Evolutionary conservation across 1,140 invertebrate genomes (phyloP).

Genomic region (Saccostrea echinata): DNA sequence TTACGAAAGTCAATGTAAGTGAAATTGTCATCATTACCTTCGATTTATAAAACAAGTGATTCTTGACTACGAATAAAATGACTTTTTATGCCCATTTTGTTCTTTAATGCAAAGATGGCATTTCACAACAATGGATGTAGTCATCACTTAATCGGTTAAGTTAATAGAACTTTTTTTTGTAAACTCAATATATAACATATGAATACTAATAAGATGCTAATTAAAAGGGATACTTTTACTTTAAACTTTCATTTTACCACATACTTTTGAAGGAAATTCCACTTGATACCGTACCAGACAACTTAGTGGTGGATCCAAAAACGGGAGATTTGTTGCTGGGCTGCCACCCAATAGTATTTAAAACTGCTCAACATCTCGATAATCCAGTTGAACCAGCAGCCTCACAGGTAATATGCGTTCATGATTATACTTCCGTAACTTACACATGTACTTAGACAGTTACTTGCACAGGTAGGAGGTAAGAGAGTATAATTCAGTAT

Average conservation of each 20-base stretch:
- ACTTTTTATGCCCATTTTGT: too few relatives aligned
- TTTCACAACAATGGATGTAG: background rate
- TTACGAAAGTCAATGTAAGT: constrained; percentile 19
- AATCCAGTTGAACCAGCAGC: background rate
- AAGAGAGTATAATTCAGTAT: too few relatives aligned
- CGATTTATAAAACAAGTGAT: background rate
- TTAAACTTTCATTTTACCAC: background rate
- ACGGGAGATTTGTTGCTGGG: background rate
- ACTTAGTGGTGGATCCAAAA: background rate
- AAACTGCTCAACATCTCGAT: background rate
- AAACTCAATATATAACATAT: too few relatives aligned
- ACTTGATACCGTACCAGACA: constrained; percentile 6
- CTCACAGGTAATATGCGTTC: background rate
- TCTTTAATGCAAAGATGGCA: background rate
- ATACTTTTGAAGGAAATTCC: background rate
- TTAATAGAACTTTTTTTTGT: too few relatives aligned
- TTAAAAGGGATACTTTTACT: background rate
- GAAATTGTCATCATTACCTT: background rate
- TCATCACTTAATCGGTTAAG: too few relatives aligned
- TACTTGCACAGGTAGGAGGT: too few relatives aligned
- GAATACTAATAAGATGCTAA: background rate
- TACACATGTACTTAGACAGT: too few relatives aligned
- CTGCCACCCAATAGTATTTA: background rate
- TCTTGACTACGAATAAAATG: too few relatives aligned
- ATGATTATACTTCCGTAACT: too few relatives aligned